phyloP scores from a whole-genome alignment of 1,140 invertebrate genomes.

The Drosophila rhopaloa region DNA sequence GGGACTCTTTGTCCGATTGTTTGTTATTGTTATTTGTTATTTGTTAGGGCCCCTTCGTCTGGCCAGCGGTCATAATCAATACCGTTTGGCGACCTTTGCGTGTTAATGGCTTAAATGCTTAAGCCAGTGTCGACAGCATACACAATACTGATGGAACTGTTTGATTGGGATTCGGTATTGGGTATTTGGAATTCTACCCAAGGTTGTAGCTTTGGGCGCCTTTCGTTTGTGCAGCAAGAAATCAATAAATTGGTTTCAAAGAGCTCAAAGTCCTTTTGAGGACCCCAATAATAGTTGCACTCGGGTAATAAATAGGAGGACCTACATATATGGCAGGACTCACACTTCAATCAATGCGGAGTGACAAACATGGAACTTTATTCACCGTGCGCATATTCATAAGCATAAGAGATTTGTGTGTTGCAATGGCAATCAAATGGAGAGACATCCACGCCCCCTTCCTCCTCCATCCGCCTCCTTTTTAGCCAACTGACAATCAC shows the following conservation, averaged over 20 bases:
- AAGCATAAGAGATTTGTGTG: conserved; percentile 72
- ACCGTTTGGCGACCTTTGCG: conserved; percentile 70
- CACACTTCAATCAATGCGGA: conserved; percentile 56
- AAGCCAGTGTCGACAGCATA: conserved; percentile 45
- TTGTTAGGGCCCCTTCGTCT: conserved; percentile 46
- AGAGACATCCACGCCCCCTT: conserved; percentile 19
- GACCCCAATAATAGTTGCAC: conserved; percentile 6
- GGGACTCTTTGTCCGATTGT: conserved; percentile 42
- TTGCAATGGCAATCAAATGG: conserved; percentile 61
- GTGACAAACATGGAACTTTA: conserved; percentile 63
- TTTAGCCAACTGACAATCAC: conserved; percentile 48
- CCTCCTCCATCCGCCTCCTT: neutral
- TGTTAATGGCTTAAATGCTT: conserved; percentile 63
- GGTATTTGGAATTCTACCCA: neutral
- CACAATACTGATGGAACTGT: conserved; percentile 29
- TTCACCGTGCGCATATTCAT: conserved; percentile 64
- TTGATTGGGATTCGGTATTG: conserved; percentile 8
- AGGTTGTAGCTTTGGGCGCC: neutral
- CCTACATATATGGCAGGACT: conserved; percentile 11
- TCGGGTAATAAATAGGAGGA: conserved; percentile 26
- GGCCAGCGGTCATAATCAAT: conserved; percentile 73
- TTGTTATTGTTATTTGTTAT: conserved; percentile 55
- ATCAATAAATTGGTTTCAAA: conserved; percentile 66
- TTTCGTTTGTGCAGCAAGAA: conserved; percentile 47
- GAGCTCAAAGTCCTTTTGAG: conserved; percentile 9